Conservation (phyloP, 2,888 invertebrate genomes). For the Drosophila flavopinicola region DNA sequence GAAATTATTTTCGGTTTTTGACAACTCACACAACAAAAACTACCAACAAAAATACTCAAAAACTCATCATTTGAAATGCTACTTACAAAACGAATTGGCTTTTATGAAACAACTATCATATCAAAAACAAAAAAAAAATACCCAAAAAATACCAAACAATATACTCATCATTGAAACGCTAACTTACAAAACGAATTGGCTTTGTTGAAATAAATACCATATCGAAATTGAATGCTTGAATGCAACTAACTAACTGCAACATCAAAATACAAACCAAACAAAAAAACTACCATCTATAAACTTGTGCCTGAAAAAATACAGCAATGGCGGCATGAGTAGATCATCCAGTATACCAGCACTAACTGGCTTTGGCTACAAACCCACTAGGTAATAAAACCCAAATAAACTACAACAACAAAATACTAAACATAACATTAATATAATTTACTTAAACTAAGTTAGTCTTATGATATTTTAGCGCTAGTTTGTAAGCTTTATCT, state of each 20-base stretch:
- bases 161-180: slow-evolving; percentile 45
- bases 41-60: slow-evolving; percentile 27
- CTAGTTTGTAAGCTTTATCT: slow-evolving; percentile 16
- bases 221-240: slow-evolving; percentile 59
- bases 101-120: slow-evolving; percentile 8
- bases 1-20: slow-evolving; percentile 71
- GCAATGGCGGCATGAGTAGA: slow-evolving; percentile 92
- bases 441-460: slow-evolving; percentile 27
- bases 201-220: slow-evolving; percentile 47
- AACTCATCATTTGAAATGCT: slow-evolving; percentile 23
- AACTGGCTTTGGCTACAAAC: slow-evolving; percentile 84
- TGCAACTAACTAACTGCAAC: slow-evolving; percentile 72
- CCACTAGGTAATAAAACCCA: slow-evolving; percentile 82
- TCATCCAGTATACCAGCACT: slow-evolving; percentile 96
- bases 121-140: slow-evolving; percentile 21
- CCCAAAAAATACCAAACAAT: slow-evolving; percentile 11
- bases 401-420: slow-evolving; percentile 27
- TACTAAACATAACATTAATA: slow-evolving; percentile 58
- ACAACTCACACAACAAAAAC: slow-evolving; percentile 60
- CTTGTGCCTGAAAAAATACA: slow-evolving; percentile 79
- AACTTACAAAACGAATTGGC: slow-evolving; percentile 63
- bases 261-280: slow-evolving; percentile 38
- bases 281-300: slow-evolving; percentile 14
- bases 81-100: slow-evolving; percentile 37
- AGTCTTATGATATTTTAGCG: not conserved